A percentile compares a stretch with the other conserved stretches of the same genome.
These are phyloP conservation scores for Liopterus haemorrhoidalis DNA, from an alignment of 2,888 invertebrate genomes.

Conservation along the genomic window DNA sequence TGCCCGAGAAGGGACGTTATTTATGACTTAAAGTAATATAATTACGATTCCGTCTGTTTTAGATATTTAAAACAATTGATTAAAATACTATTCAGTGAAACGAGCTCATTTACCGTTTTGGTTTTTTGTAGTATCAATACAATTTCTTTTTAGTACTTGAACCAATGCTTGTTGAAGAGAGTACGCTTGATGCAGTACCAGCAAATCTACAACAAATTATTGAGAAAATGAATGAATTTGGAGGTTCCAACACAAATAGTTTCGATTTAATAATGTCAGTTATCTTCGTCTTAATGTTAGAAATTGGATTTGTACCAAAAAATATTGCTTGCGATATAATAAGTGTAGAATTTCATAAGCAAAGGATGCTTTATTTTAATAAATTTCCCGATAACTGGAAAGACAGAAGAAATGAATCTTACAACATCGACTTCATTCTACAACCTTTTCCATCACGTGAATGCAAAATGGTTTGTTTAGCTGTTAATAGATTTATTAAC, in stretches of 20 bases:
- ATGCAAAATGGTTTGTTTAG: slow-evolving; percentile 36
- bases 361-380: slow-evolving; percentile 32
- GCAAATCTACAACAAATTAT: slow-evolving; percentile 37
- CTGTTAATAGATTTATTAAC: slow-evolving; percentile 37
- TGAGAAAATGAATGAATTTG: slow-evolving; percentile 18
- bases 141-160: slow-evolving; percentile 39
- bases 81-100: no score
- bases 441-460: slow-evolving; percentile 32
- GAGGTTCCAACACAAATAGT: slow-evolving; percentile 24
- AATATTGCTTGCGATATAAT: slow-evolving; percentile 29
- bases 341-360: slow-evolving; percentile 35
- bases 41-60: no score
- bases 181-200: slow-evolving; percentile 36
- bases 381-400: slow-evolving; percentile 37
- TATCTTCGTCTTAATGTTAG: slow-evolving; percentile 42
- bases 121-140: slow-evolving; percentile 9
- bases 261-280: slow-evolving; percentile 41
- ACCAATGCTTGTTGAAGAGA: slow-evolving; percentile 40
- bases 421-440: slow-evolving; percentile 36
- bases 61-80: no score
- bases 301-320: slow-evolving; percentile 41
- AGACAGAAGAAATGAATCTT: slow-evolving; percentile 25
- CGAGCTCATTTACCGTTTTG: not conserved
- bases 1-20: no score
- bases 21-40: no score